Base-by-base conservation (phyloP, 2,797 vertebrate genomes). In the Syngnathus rostellatus region DNA sequence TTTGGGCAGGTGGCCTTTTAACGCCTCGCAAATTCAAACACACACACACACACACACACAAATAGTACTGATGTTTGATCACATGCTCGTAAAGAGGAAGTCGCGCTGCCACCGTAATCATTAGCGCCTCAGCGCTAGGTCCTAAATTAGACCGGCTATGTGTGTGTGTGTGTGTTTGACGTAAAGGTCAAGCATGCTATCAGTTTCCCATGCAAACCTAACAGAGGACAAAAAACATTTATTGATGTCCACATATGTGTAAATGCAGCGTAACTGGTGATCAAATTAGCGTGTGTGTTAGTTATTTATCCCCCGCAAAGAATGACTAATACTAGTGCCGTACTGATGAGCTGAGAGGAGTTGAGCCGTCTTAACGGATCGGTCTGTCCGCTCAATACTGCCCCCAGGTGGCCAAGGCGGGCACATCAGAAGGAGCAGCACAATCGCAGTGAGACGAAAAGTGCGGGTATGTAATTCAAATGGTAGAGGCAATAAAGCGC, bases 1-100 rank as follows among this genome's bases (percentile, higher is more conserved):
- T 79, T 81, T 72, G 67, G 79, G 73, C 79, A 69, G 81, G 72
- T 85, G 79, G 16, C 10, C n/a, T 51, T 72, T 16, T 57, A 75
- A 39, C n/a, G 69, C 64, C 63, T 51, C 38, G n/a, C 59, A 37
- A 25, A 37, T 14, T 11, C 54, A 57, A 3, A 46, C 14, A 46
- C 14, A 11, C 41, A 11, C 43, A 46, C 14, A 11, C 41, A 11
- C 43, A 45, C 43, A 45, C 43, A 45, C 43, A 12, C 43, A 46
- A 14, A 17, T 57, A 7, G 58, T 58, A 61, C 21, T 25, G 46
- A 31, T 70, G 74, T 74, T 74, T 69, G 50, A 48, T 67, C 74
- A 72, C 62, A n/a, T 72, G 75, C 64, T 58, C 41, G 65, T 58
- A 62, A 81, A 65, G 64, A 71, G 79, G 79, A 85, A 80, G 69